Evolutionary conservation across 2,888 invertebrate species (phyloP).

Genomic region (Neoscelio sp.): DNA sequence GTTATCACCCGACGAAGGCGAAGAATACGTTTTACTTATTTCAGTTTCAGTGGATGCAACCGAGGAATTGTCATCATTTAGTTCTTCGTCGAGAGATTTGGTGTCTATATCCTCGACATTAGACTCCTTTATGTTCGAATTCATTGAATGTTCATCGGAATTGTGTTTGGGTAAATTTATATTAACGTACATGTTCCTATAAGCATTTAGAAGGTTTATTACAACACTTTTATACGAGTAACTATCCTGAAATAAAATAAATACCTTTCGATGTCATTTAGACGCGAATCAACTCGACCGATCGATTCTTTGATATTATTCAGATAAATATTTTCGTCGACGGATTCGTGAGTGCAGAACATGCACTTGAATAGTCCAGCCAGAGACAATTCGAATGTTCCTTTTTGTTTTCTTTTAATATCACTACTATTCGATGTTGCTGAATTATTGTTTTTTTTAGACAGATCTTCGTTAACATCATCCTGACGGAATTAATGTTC

Average conservation of each 20-base stretch:
- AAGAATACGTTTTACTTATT: constrained; percentile 39
- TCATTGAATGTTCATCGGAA: constrained; percentile 24
- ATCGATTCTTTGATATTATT: constrained; percentile 82
- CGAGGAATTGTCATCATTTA: constrained; percentile 61
- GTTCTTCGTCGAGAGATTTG: constrained; percentile 42
- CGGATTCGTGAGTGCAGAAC: constrained; percentile 83
- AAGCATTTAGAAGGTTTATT: too few relatives aligned
- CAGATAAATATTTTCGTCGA: constrained; percentile 83
- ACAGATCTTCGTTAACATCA: not conserved
- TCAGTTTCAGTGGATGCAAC: constrained; percentile 22
- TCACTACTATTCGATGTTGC: constrained; percentile 66
- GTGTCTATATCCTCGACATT: constrained; percentile 31
- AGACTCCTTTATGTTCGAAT: constrained; percentile 25
- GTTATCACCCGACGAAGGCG: constrained; percentile 42
- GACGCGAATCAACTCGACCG: constrained; percentile 81
- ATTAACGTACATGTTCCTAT: constrained; percentile 26
- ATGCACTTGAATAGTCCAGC: constrained; percentile 85
- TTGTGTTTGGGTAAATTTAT: constrained; percentile 7
- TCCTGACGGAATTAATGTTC: constrained; percentile 74
- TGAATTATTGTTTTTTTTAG: constrained; percentile 5
- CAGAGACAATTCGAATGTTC: constrained; percentile 84
- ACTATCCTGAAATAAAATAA: too few relatives aligned
- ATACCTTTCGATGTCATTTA: constrained; percentile 83
- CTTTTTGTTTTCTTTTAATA: constrained; percentile 83
- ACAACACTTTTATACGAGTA: too few relatives aligned